Conservation (phyloP, 2,888 invertebrate species). For the Eilema griseolum region DNA sequence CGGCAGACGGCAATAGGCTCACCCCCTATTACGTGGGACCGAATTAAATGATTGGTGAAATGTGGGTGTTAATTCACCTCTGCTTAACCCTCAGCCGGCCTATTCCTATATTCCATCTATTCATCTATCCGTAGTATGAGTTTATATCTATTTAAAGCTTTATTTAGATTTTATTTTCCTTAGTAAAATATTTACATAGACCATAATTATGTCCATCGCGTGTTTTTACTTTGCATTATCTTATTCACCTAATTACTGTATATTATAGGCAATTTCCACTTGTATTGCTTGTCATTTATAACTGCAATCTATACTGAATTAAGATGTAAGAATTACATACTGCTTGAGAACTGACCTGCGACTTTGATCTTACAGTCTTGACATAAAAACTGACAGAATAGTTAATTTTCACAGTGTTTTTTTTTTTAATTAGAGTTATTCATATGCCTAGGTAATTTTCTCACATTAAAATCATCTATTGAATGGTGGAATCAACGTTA, state of each 20-base stretch:
- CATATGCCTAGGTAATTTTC: neutral
- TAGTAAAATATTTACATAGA: neutral
- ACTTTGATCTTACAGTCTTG: conserved; percentile 48
- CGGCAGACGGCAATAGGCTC: no score
- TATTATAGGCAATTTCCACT: conserved; percentile 32
- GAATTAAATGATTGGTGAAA: no score
- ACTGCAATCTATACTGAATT: conserved; percentile 16
- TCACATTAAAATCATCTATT: neutral
- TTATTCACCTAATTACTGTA: conserved; percentile 26
- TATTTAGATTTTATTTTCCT: neutral
- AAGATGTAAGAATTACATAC: conserved; percentile 34
- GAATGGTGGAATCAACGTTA: neutral
- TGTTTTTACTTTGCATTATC: conserved; percentile 29
- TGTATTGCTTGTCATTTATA: conserved; percentile 30
- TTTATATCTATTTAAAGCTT: no score
- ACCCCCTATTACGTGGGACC: no score
- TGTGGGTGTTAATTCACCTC: no score
- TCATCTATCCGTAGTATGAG: neutral
- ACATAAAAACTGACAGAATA: conserved; percentile 25
- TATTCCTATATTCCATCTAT: no score
- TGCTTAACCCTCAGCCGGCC: no score
- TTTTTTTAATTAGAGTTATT: no score
- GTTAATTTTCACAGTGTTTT: conserved; percentile 6
- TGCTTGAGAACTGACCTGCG: conserved; percentile 38
- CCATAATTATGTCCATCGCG: conserved; percentile 24